A percentile compares a stretch with the other conserved stretches of the same genome.
phyloP scores from a whole-genome alignment of 1,140 invertebrate genomes.

The Asbolus verrucosus region DNA sequence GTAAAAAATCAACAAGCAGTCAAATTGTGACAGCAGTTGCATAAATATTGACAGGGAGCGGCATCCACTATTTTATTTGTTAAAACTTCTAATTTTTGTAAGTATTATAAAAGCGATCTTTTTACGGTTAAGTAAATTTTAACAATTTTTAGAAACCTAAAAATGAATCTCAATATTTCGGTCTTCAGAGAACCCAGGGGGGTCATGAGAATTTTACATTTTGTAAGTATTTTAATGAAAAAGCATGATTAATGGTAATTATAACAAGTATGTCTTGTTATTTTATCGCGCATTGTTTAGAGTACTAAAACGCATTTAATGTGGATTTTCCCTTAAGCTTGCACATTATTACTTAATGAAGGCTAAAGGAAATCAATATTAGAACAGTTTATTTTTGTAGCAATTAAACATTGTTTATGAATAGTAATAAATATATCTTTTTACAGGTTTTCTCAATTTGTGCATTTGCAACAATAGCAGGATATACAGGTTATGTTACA shows the following conservation, averaged over 20 bases:
- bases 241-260: too few species aligned
- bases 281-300: too few species aligned
- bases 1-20: conserved; percentile 17
- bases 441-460: conserved; percentile 70
- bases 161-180: conserved; percentile 67
- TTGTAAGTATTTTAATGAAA: conserved; percentile 64
- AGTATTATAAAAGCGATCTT: conserved; percentile 2
- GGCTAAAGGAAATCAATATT: too few species aligned
- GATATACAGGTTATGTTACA: conserved; percentile 63
- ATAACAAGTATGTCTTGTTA: conserved; percentile 28
- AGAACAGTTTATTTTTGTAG: too few species aligned
- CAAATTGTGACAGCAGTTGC: conserved; percentile 14
- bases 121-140: too few species aligned
- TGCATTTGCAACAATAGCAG: conserved; percentile 71
- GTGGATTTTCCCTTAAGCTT: too few species aligned
- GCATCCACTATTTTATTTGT: conserved; percentile 23
- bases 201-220: conserved; percentile 72
- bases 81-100: conserved; percentile 17
- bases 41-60: conserved; percentile 43
- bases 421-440: conserved; percentile 29
- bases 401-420: too few species aligned
- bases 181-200: conserved; percentile 72
- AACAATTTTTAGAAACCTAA: background rate
- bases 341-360: too few species aligned
- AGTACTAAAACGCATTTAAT: too few species aligned